Evolutionary conservation across 2,113 vertebrate genomes (phyloP).

Genomic region (Aegithalos caudatus): DNA sequence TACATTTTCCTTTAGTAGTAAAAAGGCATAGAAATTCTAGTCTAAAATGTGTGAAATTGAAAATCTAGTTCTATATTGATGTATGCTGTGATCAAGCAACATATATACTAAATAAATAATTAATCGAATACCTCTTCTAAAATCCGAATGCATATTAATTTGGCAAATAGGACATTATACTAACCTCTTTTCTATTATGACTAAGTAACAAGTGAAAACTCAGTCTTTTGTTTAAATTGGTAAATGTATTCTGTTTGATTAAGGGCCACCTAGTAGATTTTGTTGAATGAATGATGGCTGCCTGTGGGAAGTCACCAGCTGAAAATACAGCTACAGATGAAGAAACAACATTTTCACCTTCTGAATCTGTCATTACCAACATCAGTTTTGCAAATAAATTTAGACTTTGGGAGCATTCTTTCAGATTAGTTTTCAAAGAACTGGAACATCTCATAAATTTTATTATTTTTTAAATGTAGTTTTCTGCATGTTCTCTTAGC

Average conservation of each 20-base stretch:
- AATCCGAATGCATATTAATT: not conserved
- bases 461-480: not conserved
- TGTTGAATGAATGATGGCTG: not conserved
- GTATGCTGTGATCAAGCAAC: not conserved
- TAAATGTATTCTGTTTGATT: not conserved
- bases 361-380: not conserved
- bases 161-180: not conserved
- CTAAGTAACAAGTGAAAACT: not conserved
- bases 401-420: not conserved
- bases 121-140: not conserved
- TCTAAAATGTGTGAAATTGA: not conserved
- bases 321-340: constrained; percentile 28
- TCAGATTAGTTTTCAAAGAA: not conserved
- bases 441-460: not conserved
- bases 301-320: not conserved
- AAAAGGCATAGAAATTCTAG: not conserved
- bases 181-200: not conserved
- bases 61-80: not conserved
- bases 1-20: not conserved
- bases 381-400: not conserved
- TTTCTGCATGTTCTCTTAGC: not conserved
- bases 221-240: not conserved
- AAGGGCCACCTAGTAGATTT: not conserved
- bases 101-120: not conserved
- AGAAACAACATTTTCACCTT: not conserved